Conservation (phyloP, 2,888 invertebrate genomes). For the Chrysina gloriosa region DNA sequence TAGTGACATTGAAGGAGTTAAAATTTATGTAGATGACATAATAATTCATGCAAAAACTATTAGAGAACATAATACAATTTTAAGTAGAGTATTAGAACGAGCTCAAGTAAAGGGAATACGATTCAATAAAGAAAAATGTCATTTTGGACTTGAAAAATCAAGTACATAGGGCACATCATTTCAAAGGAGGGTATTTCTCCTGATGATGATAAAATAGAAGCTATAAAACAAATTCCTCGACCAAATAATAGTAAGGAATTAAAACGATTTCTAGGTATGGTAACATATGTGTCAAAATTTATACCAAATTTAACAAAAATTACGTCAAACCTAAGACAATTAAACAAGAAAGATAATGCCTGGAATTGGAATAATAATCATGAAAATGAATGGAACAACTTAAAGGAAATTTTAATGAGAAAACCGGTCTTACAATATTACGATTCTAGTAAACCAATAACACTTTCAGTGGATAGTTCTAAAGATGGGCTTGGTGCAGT, state of each 20-base stretch:
- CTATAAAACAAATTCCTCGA: not conserved
- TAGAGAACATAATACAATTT: not conserved
- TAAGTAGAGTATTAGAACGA: not conserved
- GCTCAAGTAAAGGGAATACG: not conserved
- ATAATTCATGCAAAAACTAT: not conserved
- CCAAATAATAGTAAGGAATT: not conserved
- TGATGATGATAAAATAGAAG: not conserved
- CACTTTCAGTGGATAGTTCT: too few species aligned
- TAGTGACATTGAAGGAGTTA: too few species aligned
- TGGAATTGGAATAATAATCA: too few species aligned
- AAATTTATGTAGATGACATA: not conserved
- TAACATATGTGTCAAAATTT: not conserved
- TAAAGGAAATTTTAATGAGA: too few species aligned
- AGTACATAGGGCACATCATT: not conserved
- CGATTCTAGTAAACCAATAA: too few species aligned
- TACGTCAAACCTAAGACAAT: too few species aligned
- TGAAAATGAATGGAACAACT: too few species aligned
- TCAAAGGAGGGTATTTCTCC: too few species aligned
- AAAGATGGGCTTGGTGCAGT: too few species aligned
- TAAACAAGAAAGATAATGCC: too few species aligned
- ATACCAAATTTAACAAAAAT: not conserved
- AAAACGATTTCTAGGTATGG: not conserved
- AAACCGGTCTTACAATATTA: too few species aligned
- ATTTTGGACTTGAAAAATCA: not conserved
- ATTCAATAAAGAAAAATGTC: not conserved